phyloP scores from a whole-genome alignment of 1,140 invertebrate species.

The Caenorhabditis inopinata region DNA sequence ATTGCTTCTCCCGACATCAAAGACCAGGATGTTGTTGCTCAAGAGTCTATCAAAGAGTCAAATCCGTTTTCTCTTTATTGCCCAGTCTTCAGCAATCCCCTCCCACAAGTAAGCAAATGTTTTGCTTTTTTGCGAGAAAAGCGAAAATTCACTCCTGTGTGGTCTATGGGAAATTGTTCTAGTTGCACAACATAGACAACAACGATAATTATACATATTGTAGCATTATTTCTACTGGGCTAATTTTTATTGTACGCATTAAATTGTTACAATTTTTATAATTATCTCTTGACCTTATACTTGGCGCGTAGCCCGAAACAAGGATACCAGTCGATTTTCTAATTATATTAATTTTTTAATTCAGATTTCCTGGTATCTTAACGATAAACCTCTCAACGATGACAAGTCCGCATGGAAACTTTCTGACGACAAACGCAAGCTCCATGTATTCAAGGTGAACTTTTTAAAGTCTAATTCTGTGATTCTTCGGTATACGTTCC shows the following conservation, averaged over 20 bases:
- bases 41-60: constrained; percentile 47
- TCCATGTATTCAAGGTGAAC: constrained; percentile 41
- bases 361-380: constrained; percentile 50
- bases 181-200: no score
- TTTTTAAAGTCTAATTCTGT: not conserved
- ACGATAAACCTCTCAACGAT: constrained; percentile 44
- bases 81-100: constrained; percentile 52
- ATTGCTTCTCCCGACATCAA: constrained; percentile 55
- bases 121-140: no score
- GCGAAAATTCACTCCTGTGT: no score
- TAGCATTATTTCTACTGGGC: not conserved
- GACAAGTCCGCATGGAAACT: constrained; percentile 25
- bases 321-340: no score
- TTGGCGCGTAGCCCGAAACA: no score
- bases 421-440: constrained; percentile 52
- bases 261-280: no score
- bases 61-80: constrained; percentile 55
- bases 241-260: not conserved
- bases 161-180: no score
- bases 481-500: not conserved
- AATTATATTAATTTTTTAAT: not conserved
- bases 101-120: constrained; percentile 35
- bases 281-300: no score
- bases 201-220: no score
- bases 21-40: constrained; percentile 46